Evolutionary conservation across 2,797 vertebrate species (phyloP), one percentile per base, ranked within the genome.

Genomic region (Calcarius lapponicus): DNA sequence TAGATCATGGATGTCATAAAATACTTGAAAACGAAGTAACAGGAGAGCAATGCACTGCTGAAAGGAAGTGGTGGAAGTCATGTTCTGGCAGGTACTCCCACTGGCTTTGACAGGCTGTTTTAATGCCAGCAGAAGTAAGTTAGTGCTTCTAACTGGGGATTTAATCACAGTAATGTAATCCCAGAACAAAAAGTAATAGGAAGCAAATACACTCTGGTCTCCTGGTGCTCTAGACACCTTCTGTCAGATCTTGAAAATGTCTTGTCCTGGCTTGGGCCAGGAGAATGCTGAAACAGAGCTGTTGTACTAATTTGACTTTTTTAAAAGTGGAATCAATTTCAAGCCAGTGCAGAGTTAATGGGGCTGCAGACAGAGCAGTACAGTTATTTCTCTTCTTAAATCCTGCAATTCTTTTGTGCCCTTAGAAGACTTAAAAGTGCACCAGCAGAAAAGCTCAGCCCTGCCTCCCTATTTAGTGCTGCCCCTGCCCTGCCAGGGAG

Each of bases 31-130:
- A 62, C n/a, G 54, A 70, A 95, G 45, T 80, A 93, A 83, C 79
- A 90, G 84, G 42, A 80, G 66, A 47, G 50, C 15, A 32, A 34
- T 92, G 64, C 34, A 56, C 54, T 91, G 74, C 58, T 81, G 87
- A 80, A 91, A 91, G 89, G 87, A 92, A 97, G 72, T 69, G 80
- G 57, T 91, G 85, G 87, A 78, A 95, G 70, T 69, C 61, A 48
- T 14, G 24, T 81, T 92, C 91, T 91, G 89, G 89, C 92, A 93
- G 75, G n/a, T 26, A 13, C 24, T 92, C 80, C 76, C 40, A 26
- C 69, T 95, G 92, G 92, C 92, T 91, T 92, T 86, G 69, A 79
- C 12, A 56, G 43, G 9, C 40, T 81, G 2, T 69, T 96, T 75
- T 60, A 72, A 86, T 84, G 76, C 93, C 91, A 95, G 42, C 42